Conservation (phyloP, 2,113 vertebrate genomes). For the Tetraodon nigroviridis region DNA sequence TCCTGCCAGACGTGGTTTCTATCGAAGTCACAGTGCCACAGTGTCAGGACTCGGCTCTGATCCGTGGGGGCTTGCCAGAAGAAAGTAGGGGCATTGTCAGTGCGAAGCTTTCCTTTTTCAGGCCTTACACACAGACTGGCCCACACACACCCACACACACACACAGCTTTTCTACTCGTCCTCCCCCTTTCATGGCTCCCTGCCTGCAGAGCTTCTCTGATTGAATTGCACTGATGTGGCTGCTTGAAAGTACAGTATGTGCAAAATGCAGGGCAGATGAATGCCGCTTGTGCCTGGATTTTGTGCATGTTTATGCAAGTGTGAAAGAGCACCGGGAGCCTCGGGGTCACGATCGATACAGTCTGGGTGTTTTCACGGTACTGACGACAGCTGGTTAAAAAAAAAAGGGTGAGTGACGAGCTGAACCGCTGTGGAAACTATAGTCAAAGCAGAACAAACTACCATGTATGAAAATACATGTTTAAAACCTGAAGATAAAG, state of each 20-base stretch:
- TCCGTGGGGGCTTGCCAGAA: background rate
- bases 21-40: background rate
- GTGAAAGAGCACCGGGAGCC: conserved; percentile 15
- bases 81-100: background rate
- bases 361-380: conserved; percentile 1
- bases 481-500: background rate
- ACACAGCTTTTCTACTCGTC: conserved; percentile 11
- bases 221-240: conserved; percentile 24
- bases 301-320: conserved; percentile 22
- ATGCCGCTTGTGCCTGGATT: background rate
- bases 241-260: background rate
- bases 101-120: background rate
- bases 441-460: background rate
- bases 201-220: conserved; percentile 10
- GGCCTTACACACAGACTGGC: background rate
- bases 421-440: background rate
- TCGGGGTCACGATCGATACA: background rate
- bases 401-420: background rate
- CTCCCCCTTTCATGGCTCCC: conserved; percentile 8
- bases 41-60: background rate
- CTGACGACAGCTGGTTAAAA: conserved; percentile 1
- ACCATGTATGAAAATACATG: background rate
- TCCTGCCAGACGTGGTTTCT: no score
- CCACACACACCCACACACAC: background rate
- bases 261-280: conserved; percentile 9